Conservation (phyloP, 2,888 invertebrate genomes). For the Gastrophysa polygoni region DNA sequence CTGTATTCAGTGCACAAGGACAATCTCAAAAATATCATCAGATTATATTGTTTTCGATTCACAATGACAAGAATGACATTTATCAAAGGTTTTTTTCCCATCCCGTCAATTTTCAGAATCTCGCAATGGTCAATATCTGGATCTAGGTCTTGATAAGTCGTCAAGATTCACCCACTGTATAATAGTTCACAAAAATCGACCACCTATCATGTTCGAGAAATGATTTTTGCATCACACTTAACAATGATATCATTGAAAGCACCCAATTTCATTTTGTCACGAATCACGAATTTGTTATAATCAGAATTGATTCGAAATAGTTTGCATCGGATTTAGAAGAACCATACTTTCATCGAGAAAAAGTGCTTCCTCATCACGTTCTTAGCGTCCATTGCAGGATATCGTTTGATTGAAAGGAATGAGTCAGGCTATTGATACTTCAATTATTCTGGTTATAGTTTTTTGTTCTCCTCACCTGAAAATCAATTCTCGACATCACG, state of each 20-base stretch:
- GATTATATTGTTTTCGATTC: too few species aligned
- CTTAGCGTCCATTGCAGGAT: background rate
- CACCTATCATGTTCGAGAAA: background rate
- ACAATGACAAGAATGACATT: too few species aligned
- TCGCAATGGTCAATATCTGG: too few species aligned
- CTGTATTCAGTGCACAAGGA: too few species aligned
- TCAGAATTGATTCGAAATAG: constrained; percentile 17
- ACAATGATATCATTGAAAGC: constrained; percentile 12
- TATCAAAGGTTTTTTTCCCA: too few species aligned
- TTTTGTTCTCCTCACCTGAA: background rate
- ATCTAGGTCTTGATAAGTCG: too few species aligned
- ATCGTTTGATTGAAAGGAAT: background rate
- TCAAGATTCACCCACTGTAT: too few species aligned
- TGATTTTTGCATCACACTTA: background rate
- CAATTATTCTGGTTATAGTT: background rate
- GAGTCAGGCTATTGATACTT: background rate
- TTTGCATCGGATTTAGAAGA: constrained; percentile 14
- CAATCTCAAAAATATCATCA: too few species aligned
- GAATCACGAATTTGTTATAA: constrained; percentile 18
- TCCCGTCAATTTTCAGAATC: too few species aligned
- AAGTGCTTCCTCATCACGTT: constrained; percentile 19
- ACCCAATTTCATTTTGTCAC: background rate
- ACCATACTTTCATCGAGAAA: constrained; percentile 5
- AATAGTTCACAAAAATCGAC: too few species aligned
- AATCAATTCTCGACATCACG: too few species aligned